Base-by-base conservation (phyloP, 64 coral and sea anemone genomes). In the Dendronephthya gigantea region DNA sequence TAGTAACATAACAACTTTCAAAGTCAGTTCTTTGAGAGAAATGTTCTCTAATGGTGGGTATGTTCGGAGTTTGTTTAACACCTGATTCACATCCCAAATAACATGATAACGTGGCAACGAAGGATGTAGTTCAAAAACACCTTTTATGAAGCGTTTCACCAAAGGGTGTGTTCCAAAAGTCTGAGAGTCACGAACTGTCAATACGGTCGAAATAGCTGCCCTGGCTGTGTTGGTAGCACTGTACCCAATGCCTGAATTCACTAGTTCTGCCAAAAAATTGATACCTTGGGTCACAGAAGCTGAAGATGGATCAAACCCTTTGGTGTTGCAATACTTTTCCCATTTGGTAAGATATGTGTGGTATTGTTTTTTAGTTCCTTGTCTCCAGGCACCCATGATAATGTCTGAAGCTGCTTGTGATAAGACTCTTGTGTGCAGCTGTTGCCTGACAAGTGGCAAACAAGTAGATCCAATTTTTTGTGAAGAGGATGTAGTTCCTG, bases 91-190 rank as follows among this genome's bases (percentile, higher is more conserved):
- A 45, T 83, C 76, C 87, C 87, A 83, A 0, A 58, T 83, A 15
- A 2, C 27, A 4, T 22, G 28, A 50, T 89, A 89, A 28, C 62
- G 83, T 40, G 87, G 87, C 28, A 58, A 76, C 5, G 43, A 15
- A 40, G 79, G 76, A 0, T 36, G 13, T 45, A 17, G 14, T 36
- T 89, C 76, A 65, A 88, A 89, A 9, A 89, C 81, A 1, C 32
- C 87, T 37, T 89, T 89, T 32, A 89, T 19, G 41, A 50, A 83
- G n/a, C n/a, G n/a, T n/a, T n/a, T n/a, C n/a, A n/a, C n/a, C n/a
- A n/a, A n/a, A n/a, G n/a, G n/a, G n/a, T n/a, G n/a, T n/a, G n/a
- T n/a, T n/a, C n/a, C n/a, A n/a, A n/a, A n/a, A n/a, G n/a, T n/a
- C n/a, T n/a, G n/a, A n/a, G n/a, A n/a, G n/a, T n/a, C n/a, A n/a